These are phyloP conservation scores for Seriola aureovittata DNA, from an alignment of 2,113 vertebrate species.

Conservation along the genomic window DNA sequence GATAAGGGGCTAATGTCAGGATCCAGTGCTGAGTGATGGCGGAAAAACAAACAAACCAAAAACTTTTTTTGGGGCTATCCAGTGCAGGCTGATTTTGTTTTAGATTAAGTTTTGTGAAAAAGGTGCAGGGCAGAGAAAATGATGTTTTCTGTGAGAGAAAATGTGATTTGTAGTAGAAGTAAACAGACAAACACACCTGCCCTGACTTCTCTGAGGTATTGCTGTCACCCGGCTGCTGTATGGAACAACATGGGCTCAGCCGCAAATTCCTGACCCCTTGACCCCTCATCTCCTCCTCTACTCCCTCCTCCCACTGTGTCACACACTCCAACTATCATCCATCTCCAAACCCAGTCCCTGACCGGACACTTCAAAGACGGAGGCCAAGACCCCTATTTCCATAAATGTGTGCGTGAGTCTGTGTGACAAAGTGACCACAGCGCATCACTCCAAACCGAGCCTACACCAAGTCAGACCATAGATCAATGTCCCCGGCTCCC, in stretches of 20 bases:
- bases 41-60: background rate
- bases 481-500: conserved; percentile 56
- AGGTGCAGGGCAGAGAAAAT: conserved; percentile 14
- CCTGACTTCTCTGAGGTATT: conserved; percentile 10
- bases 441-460: conserved; percentile 58
- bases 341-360: conserved; percentile 52
- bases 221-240: conserved; percentile 29
- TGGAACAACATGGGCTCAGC: conserved; percentile 40
- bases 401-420: conserved; percentile 57
- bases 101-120: background rate
- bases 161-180: conserved; percentile 25
- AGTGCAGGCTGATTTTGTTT: background rate
- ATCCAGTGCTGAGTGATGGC: conserved; percentile 8
- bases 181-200: conserved; percentile 20
- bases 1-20: conserved; percentile 35
- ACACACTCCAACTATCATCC: conserved; percentile 63
- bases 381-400: conserved; percentile 62
- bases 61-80: background rate
- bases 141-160: background rate
- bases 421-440: conserved; percentile 54
- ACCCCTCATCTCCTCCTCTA: conserved; percentile 36
- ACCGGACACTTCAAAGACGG: conserved; percentile 64
- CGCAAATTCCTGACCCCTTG: conserved; percentile 64
- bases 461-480: conserved; percentile 47
- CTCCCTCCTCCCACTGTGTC: conserved; percentile 20